These are phyloP conservation scores for Drosophila seclusa DNA, from an alignment of 2,888 invertebrate species.

Conservation along the genomic window DNA sequence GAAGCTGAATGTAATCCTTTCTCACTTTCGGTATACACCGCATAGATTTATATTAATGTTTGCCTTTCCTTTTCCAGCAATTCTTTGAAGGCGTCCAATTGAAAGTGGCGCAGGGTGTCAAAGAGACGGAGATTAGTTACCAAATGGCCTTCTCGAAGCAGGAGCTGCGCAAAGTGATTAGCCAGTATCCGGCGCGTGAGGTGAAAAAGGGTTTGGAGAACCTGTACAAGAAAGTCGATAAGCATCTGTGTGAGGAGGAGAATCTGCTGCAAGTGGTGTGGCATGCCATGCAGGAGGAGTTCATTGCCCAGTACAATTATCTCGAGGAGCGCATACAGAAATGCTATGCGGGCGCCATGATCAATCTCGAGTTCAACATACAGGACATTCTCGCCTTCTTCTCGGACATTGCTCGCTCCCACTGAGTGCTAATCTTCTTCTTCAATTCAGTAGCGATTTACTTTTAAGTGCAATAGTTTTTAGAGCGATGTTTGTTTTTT, in stretches of 20 bases:
- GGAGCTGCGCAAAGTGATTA: slow-evolving; percentile 96
- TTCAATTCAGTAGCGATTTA: slow-evolving; percentile 44
- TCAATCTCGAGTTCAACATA: slow-evolving; percentile 97
- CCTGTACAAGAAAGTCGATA: slow-evolving; percentile 97
- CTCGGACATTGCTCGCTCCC: slow-evolving; percentile 98
- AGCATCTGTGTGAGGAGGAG: slow-evolving; percentile 97
- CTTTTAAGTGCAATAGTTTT: slow-evolving; percentile 82
- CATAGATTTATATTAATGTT: not conserved
- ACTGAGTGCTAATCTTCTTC: slow-evolving; percentile 86
- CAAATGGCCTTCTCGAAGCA: slow-evolving; percentile 99
- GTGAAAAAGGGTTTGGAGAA: slow-evolving; percentile 97
- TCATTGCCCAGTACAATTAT: slow-evolving; percentile 97
- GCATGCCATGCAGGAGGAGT: slow-evolving; percentile 99
- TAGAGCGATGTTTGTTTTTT: slow-evolving; percentile 59
- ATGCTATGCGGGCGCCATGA: slow-evolving; percentile 98
- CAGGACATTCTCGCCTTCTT: slow-evolving; percentile 98
- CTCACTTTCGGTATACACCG: not conserved
- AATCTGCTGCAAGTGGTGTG: slow-evolving; percentile 98
- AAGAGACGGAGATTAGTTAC: slow-evolving; percentile 98
- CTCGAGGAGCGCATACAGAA: slow-evolving; percentile 96
- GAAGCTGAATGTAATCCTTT: slow-evolving; percentile 91
- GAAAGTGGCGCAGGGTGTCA: slow-evolving; percentile 96
- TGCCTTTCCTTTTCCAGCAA: slow-evolving; percentile 86
- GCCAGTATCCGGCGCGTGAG: slow-evolving; percentile 96
- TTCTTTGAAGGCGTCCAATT: slow-evolving; percentile 99